Conservation (phyloP, 2,888 invertebrate genomes). For the Chironomus tentans region DNA sequence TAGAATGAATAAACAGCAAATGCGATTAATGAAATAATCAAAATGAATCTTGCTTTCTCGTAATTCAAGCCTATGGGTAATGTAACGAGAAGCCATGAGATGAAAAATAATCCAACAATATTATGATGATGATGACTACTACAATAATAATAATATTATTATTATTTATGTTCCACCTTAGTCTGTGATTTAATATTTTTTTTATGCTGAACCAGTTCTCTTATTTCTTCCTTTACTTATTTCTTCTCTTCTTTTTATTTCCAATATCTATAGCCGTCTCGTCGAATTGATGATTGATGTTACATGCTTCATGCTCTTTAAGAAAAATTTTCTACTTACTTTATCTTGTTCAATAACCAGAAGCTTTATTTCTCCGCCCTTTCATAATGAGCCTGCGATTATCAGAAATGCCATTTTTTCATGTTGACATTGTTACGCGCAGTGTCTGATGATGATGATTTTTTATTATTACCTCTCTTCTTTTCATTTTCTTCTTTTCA, state of each 20-base stretch:
- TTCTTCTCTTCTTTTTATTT: not conserved
- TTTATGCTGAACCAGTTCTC: slow-evolving; percentile 11
- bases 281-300: not conserved
- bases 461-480: not conserved
- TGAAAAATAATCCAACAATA: not conserved
- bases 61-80: not conserved
- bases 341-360: not conserved
- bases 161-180: slow-evolving; percentile 8
- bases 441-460: not conserved
- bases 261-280: not conserved
- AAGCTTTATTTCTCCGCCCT: slow-evolving; percentile 14
- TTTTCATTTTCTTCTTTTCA: too few relatives aligned
- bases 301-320: not conserved
- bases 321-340: not conserved
- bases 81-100: slow-evolving; percentile 7
- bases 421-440: not conserved
- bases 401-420: not conserved
- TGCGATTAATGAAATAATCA: slow-evolving; percentile 6
- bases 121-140: slow-evolving; percentile 6
- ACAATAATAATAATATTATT: slow-evolving; percentile 17
- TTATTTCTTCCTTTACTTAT: not conserved
- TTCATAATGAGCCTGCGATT: slow-evolving; percentile 2
- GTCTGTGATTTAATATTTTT: not conserved
- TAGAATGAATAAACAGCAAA: not conserved
- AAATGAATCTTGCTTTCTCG: not conserved